Percentiles rank a stretch among this genome's conserved stretches.
Evolutionary conservation across 2,888 invertebrate species (phyloP).

Genomic region (Hydraecia micacea): DNA sequence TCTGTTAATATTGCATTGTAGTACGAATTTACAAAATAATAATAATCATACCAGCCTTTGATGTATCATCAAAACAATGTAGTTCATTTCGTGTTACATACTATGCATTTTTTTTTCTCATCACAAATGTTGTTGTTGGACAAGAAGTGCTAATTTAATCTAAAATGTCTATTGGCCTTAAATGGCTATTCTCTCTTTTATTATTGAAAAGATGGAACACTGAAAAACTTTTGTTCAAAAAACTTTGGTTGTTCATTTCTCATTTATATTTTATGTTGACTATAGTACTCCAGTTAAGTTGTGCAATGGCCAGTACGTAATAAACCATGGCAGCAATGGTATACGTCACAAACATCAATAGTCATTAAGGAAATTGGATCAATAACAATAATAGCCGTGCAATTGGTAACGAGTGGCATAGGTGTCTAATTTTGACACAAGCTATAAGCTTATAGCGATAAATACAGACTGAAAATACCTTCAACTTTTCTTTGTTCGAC

Average conservation of each 20-base stretch:
- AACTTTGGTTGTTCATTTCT: neutral
- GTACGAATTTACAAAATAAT: neutral
- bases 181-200: neutral
- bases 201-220: neutral
- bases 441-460: conserved; percentile 22
- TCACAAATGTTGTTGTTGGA: neutral
- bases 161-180: neutral
- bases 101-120: neutral
- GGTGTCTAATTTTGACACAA: conserved; percentile 24
- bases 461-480: neutral
- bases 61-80: neutral
- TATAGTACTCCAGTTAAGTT: conserved; percentile 6
- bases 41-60: neutral
- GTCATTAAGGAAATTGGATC: conserved; percentile 66
- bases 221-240: neutral
- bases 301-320: conserved; percentile 34
- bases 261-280: neutral
- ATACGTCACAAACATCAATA: conserved; percentile 45
- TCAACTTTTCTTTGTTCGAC: neutral
- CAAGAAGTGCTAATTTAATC: neutral
- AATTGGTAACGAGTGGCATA: conserved; percentile 46
- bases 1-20: neutral
- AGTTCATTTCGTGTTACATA: neutral
- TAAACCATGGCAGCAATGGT: conserved; percentile 33
- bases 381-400: conserved; percentile 41